Base-by-base conservation (phyloP, 2,888 invertebrate genomes). In the Caenorhabditis sp. region DNA sequence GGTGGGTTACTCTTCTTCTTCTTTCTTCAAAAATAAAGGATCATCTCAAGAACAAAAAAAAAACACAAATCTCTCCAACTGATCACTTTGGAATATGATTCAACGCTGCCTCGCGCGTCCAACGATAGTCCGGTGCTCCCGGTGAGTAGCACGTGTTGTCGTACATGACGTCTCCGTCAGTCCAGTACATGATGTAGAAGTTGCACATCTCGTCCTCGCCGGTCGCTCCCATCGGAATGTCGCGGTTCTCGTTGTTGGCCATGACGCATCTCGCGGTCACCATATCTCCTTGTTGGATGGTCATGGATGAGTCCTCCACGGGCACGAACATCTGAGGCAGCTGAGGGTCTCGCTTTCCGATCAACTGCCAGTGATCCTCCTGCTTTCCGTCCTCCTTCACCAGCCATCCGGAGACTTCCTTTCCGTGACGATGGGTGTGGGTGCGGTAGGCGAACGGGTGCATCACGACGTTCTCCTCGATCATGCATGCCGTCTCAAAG, bases 371-470 rank as follows among this genome's bases (percentile, higher is more conserved):
- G 16, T 94, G 93, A 89, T 95, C 95, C 35, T 87, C 83, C 2
- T 85, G 85, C 28, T 75, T 58, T 59, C 76, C 49, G 19, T 88
- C 85, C 80, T 91, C 88, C 24, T 84, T 80, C 12, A 91, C 91
- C 38, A 90, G 49, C 89, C 90, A 91, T 74, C 91, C 91, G 38
- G 77, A 79, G n/a, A 91, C 90, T 22, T 87, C 87, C 5, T 74
- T 82, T 41, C 87, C 91, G 64, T 90, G 91, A 94, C 96, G 96
- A 74, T 97, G 94, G 28, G 95, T 94, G 91, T 99, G 98, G 0
- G 98, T 97, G 92, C 99, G 98, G 0, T 96, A 96, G 85, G 98
- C 94, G 93, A 99, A 96, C 0, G 98, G 99, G 94, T 97, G 95
- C 64, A 99, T 95, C 22, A 94, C 94, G 92, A 96, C 96, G 73